phyloP scores from a whole-genome alignment of 2,113 vertebrate species.

The Dicaeum eximium region DNA sequence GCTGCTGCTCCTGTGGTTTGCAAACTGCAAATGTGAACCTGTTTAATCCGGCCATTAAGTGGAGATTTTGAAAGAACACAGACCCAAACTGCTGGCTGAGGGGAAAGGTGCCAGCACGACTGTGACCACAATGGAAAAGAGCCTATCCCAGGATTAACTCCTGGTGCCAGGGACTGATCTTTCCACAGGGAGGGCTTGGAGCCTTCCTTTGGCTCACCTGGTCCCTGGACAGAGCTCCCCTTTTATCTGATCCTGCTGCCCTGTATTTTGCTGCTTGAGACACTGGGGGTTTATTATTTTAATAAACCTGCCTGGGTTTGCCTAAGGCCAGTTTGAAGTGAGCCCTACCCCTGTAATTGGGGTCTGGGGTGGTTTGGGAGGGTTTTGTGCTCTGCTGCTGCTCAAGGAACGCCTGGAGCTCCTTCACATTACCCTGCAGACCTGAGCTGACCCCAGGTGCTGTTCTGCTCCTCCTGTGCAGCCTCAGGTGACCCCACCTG shows the following conservation, averaged over 20 bases:
- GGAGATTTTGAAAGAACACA: not conserved
- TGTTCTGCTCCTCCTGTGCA: not conserved
- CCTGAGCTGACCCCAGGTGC: not conserved
- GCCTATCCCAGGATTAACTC: not conserved
- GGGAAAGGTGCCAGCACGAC: not conserved
- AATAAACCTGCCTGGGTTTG: not conserved
- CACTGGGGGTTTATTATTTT: not conserved
- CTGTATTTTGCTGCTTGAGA: not conserved
- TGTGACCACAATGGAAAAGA: not conserved
- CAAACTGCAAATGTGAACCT: not conserved
- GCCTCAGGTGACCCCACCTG: not conserved
- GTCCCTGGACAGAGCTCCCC: not conserved
- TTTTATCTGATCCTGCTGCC: conserved; percentile 10
- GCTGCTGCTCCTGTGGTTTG: not conserved
- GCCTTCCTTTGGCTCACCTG: not conserved
- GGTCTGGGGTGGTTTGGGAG: not conserved
- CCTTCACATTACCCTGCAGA: not conserved
- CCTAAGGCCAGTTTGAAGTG: not conserved
- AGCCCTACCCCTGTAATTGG: not conserved
- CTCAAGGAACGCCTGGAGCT: not conserved
- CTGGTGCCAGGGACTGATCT: not conserved
- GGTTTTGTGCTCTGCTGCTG: not conserved
- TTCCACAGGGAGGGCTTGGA: not conserved
- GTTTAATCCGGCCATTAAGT: not conserved
- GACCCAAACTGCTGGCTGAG: not conserved